Base-by-base conservation (phyloP, 1,140 invertebrate species). In the Eriocheir sinensis region DNA sequence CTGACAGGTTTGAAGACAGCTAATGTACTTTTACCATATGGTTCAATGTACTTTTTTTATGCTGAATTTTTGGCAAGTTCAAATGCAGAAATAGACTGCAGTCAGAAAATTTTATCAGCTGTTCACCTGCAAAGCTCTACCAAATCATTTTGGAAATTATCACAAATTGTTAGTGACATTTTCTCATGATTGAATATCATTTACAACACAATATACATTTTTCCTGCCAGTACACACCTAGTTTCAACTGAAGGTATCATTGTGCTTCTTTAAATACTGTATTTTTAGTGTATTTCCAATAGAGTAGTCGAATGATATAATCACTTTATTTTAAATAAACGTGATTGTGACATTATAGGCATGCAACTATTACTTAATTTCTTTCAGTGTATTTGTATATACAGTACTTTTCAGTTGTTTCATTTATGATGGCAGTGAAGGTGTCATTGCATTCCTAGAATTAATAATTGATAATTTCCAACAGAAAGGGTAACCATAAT, bases 81-180 rank as follows among this genome's bases (percentile, higher is more conserved):
- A 85, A 86, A 85, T 27, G 86, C n/a, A 85, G 80, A 86, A 85
- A 93, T 53, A 93, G 79, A 93, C 44, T 93, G 80, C n/a, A 93
- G n/a, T 41, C 32, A 80, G 91, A 92, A 92, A 92, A 92, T 92
- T 83, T 79, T 48, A 80, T 92, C 91, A 30, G 53, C 72, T 92
- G 90, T 86, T 32, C 6, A 15, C 60, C 79, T 91, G 79, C 60
- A 72, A 91, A 9, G 27, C 60, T 91, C 60, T 91, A n/a, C 53
- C 44, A 32, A 72, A 27, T 32, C 48, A 91, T 90, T 41, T 44
- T 44, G 27, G 90, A 91, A 72, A 79, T 3, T 0, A 91, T 91
- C 34, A 2, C 48, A 91, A 91, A 91, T 72, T 32, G 90, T 79
- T 79, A 38, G 90, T 91, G 60, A 79, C 3, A 91, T 91, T 91